phyloP scores from a whole-genome alignment of 2,113 vertebrate genomes.

The Oryzias celebensis region DNA sequence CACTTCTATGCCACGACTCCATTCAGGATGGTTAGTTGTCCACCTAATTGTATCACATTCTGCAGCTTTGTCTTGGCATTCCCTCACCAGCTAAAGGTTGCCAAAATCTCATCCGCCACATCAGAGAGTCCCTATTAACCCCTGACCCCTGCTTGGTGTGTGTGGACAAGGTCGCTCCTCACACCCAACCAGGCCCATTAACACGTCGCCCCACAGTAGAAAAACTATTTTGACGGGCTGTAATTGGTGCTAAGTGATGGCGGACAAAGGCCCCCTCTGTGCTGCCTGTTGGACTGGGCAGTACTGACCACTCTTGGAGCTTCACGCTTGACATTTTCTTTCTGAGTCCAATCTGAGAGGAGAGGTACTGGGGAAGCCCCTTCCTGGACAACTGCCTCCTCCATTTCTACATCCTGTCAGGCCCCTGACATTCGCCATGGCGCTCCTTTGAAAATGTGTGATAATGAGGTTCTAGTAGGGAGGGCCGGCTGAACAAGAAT shows the following conservation, averaged over 20 bases:
- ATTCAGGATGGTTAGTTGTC: constrained; percentile 84
- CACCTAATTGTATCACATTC: constrained; percentile 96
- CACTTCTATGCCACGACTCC: constrained; percentile 74
- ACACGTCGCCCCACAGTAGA: constrained; percentile 88
- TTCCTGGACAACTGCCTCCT: constrained; percentile 64
- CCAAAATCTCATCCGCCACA: constrained; percentile 91
- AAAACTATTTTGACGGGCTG: constrained; percentile 92
- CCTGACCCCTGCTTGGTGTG: constrained; percentile 86
- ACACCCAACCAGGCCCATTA: constrained; percentile 93
- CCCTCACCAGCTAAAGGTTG: constrained; percentile 84
- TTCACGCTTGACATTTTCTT: constrained; percentile 75
- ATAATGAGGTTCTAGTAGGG: constrained; percentile 77
- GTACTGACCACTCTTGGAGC: constrained; percentile 68
- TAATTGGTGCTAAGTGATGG: constrained; percentile 93
- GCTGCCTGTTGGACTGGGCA: constrained; percentile 64
- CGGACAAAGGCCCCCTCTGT: constrained; percentile 87
- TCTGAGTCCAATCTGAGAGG: constrained; percentile 66
- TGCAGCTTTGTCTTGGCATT: constrained; percentile 85
- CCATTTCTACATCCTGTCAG: constrained; percentile 50
- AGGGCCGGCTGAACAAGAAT: constrained; percentile 64
- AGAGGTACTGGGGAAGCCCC: constrained; percentile 65
- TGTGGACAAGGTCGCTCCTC: constrained; percentile 89
- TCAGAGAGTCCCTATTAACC: constrained; percentile 94
- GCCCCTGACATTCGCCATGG: constrained; percentile 52
- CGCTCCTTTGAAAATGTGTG: constrained; percentile 75